Percentiles rank a stretch among this genome's conserved stretches.
These are phyloP conservation scores for Sphinx pinastri DNA, from an alignment of 2,888 invertebrate species.

Conservation along the genomic window DNA sequence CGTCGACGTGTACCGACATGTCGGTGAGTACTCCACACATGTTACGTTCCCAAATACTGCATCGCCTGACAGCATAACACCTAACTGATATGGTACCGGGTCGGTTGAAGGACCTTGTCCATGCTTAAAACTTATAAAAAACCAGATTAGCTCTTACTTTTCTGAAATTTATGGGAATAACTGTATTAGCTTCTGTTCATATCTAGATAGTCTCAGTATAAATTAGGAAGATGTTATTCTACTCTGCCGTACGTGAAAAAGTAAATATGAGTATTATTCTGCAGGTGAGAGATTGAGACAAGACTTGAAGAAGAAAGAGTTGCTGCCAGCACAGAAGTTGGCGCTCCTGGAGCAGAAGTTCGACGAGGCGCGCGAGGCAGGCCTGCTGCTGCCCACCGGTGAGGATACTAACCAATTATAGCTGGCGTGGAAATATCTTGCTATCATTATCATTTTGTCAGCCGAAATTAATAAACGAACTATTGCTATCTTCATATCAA, in stretches of 20 bases:
- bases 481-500: no score
- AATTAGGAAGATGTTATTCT: no score
- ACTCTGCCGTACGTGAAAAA: background rate
- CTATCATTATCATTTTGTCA: no score
- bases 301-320: slow-evolving; percentile 92
- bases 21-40: slow-evolving; percentile 82
- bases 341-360: slow-evolving; percentile 90
- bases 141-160: no score
- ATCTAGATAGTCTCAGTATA: background rate
- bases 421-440: no score
- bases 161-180: no score
- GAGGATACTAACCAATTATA: background rate
- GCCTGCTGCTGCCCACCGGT: slow-evolving; percentile 91
- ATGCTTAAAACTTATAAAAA: no score
- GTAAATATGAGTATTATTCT: slow-evolving; percentile 5
- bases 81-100: background rate
- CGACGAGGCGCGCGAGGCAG: slow-evolving; percentile 92
- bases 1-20: slow-evolving; percentile 96
- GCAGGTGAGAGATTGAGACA: slow-evolving; percentile 90
- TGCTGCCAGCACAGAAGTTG: slow-evolving; percentile 89
- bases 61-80: background rate
- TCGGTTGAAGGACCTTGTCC: no score
- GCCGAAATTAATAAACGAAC: no score
- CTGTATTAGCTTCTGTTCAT: no score
- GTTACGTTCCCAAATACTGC: no score